A percentile compares a stretch with the other conserved stretches of the same genome.
phyloP scores from a whole-genome alignment of 2,797 vertebrate species.

The Otolemur crassicaudatus region DNA sequence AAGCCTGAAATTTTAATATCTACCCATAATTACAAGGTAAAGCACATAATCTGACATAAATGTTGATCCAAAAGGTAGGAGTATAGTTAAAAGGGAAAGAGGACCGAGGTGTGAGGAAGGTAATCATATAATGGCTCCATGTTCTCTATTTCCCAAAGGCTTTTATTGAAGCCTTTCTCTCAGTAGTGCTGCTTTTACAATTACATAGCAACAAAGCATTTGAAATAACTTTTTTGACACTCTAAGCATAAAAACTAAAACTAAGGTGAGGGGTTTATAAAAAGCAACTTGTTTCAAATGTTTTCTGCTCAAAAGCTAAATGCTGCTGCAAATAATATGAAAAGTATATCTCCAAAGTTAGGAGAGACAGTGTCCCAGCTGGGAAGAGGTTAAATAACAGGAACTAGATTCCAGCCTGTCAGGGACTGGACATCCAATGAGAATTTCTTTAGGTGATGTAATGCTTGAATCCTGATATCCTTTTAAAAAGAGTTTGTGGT shows the following conservation, averaged over 20 bases:
- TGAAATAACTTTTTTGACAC: conserved; percentile 85
- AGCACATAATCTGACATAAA: conserved; percentile 83
- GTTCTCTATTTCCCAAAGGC: conserved; percentile 84
- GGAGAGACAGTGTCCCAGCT: neutral
- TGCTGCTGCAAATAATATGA: conserved; percentile 65
- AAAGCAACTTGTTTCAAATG: conserved; percentile 78
- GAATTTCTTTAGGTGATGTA: conserved; percentile 69
- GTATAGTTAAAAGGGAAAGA: neutral
- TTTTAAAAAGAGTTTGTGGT: conserved; percentile 73
- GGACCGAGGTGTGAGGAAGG: conserved; percentile 80
- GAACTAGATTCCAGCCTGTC: conserved; percentile 16
- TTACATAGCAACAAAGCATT: conserved; percentile 85
- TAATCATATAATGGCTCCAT: conserved; percentile 80
- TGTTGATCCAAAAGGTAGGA: conserved; percentile 75
- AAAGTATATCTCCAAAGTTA: conserved; percentile 6
- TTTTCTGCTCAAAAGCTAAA: conserved; percentile 82
- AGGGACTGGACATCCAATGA: conserved; percentile 62
- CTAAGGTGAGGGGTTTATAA: conserved; percentile 71
- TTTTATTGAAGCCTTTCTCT: conserved; percentile 86
- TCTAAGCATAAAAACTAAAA: conserved; percentile 73
- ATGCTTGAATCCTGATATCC: conserved; percentile 72
- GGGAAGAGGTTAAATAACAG: conserved; percentile 61
- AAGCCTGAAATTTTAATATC: conserved; percentile 84
- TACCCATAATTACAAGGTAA: conserved; percentile 81
- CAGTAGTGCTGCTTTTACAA: conserved; percentile 82